phyloP scores from a whole-genome alignment of 2,113 vertebrate genomes.

The Cephalopholis sonnerati region DNA sequence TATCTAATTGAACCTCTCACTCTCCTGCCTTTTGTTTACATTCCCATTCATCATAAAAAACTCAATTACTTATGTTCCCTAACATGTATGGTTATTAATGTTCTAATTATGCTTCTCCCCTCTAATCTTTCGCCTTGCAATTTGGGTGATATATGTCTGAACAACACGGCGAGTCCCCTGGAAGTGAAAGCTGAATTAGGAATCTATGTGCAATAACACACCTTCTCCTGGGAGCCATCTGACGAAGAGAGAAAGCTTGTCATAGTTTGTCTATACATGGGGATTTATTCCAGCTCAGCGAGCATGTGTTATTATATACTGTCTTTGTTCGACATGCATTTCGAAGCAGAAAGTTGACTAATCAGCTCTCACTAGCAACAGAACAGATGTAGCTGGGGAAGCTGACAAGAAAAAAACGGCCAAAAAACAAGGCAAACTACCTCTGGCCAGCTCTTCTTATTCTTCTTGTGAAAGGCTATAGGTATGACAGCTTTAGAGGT shows the following conservation, averaged over 20 bases:
- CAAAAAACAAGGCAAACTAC: constrained; percentile 38
- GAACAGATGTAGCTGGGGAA: constrained; percentile 42
- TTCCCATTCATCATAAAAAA: constrained; percentile 70
- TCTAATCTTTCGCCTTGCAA: constrained; percentile 72
- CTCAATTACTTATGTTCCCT: constrained; percentile 71
- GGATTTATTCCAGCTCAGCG: constrained; percentile 59
- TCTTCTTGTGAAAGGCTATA: constrained; percentile 56
- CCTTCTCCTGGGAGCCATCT: constrained; percentile 70
- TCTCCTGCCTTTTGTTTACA: constrained; percentile 76
- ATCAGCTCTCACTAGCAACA: constrained; percentile 32
- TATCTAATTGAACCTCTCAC: constrained; percentile 65
- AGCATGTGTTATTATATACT: constrained; percentile 53
- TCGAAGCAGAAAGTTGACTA: constrained; percentile 56
- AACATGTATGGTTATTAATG: constrained; percentile 81
- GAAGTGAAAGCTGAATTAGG: constrained; percentile 62
- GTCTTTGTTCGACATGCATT: constrained; percentile 55
- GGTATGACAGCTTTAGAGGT: constrained; percentile 69
- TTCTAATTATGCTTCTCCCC: constrained; percentile 75
- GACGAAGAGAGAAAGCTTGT: constrained; percentile 56
- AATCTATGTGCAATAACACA: constrained; percentile 54
- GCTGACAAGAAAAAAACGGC: constrained; percentile 9
- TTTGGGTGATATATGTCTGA: constrained; percentile 73
- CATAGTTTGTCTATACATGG: constrained; percentile 60
- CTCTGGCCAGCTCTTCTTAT: constrained; percentile 42
- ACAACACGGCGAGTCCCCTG: constrained; percentile 51